phyloP scores from a whole-genome alignment of 2,797 vertebrate genomes.

The Spea hammondii region DNA sequence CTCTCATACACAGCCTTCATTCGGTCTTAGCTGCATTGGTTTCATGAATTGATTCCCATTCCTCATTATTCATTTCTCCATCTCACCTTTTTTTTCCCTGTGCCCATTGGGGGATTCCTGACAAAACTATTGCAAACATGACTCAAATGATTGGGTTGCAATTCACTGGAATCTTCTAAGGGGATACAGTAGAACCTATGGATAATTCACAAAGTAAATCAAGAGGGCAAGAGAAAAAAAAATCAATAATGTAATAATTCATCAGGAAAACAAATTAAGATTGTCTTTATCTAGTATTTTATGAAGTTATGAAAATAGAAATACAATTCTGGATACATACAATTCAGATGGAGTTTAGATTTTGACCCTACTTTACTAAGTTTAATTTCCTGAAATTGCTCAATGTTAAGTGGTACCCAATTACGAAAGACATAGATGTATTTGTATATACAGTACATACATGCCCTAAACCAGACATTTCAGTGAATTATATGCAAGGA shows the following conservation, averaged over 20 bases:
- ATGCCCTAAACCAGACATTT: too few relatives aligned
- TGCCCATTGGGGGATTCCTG: slow-evolving; percentile 66
- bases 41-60: slow-evolving; percentile 59
- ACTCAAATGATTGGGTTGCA: slow-evolving; percentile 67
- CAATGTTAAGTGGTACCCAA: too few relatives aligned
- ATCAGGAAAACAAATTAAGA: slow-evolving; percentile 64
- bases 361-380: too few relatives aligned
- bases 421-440: too few relatives aligned
- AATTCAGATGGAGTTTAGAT: too few relatives aligned
- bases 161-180: slow-evolving; percentile 54
- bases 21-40: slow-evolving; percentile 55
- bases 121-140: slow-evolving; percentile 65
- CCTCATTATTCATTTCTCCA: slow-evolving; percentile 61
- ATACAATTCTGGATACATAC: too few relatives aligned
- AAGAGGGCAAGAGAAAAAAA: slow-evolving; percentile 48
- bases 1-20: slow-evolving; percentile 45
- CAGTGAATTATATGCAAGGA: too few relatives aligned
- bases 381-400: too few relatives aligned
- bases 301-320: too few relatives aligned
- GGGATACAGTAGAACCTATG: slow-evolving; percentile 61
- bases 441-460: too few relatives aligned
- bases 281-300: too few relatives aligned
- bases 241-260: slow-evolving; percentile 65
- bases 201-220: slow-evolving; percentile 71
- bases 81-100: slow-evolving; percentile 56